Conservation (phyloP, 2,797 vertebrate genomes). For the Tapirus indicus region DNA sequence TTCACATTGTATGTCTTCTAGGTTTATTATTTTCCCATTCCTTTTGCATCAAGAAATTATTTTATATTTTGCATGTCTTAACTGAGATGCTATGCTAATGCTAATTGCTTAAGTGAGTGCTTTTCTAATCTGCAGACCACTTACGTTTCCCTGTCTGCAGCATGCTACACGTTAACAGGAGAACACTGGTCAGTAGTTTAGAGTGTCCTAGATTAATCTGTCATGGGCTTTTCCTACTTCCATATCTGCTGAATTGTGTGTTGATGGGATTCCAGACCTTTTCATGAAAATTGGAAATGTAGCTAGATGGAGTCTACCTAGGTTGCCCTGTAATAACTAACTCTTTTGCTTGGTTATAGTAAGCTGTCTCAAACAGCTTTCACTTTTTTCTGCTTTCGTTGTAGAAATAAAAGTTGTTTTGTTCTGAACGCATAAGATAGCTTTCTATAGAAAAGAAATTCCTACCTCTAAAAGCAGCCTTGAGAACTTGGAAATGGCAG, state of each 20-base stretch:
- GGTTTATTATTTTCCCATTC: conserved; percentile 49
- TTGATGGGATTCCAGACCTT: conserved; percentile 43
- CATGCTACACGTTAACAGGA: conserved; percentile 13
- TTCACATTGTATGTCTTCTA: conserved; percentile 28
- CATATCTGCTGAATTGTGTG: conserved; percentile 19
- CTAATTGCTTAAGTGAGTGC: conserved; percentile 25
- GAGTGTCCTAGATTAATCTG: conserved; percentile 30
- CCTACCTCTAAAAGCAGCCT: conserved; percentile 87
- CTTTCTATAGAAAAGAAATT: conserved; percentile 82
- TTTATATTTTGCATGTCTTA: conserved; percentile 62
- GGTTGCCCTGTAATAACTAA: conserved; percentile 49
- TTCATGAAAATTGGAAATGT: conserved; percentile 71
- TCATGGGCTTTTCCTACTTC: conserved; percentile 25
- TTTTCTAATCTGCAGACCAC: conserved; percentile 56
- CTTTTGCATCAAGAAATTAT: conserved; percentile 52
- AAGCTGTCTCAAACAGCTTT: conserved; percentile 8
- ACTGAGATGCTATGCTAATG: conserved; percentile 40
- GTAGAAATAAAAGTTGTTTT: conserved; percentile 73
- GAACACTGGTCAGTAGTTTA: conserved; percentile 35
- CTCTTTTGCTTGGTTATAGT: conserved; percentile 28
- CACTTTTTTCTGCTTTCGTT: conserved; percentile 45
- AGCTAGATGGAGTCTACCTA: conserved; percentile 61
- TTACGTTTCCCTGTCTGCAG: conserved; percentile 27
- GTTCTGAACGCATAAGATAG: conserved; percentile 86
- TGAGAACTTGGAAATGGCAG: conserved; percentile 77